Conservation (phyloP, 2,113 vertebrate genomes). For the Boleophthalmus pectinirostris region DNA sequence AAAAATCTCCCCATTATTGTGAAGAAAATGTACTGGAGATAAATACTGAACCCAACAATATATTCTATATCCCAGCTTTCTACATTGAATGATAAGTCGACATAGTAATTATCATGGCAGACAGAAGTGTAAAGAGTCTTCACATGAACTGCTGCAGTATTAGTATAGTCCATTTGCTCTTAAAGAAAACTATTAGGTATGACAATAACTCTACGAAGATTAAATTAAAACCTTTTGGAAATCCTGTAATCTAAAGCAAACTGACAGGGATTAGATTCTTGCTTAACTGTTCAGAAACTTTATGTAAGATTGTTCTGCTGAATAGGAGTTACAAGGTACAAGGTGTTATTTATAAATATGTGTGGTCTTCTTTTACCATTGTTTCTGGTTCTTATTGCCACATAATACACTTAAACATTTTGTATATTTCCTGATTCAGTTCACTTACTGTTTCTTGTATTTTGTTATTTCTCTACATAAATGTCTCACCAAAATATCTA, state of each 20-base stretch:
- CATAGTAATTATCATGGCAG: no score
- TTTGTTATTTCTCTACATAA: constrained; percentile 5
- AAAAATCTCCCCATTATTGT: no score
- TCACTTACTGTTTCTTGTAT: not conserved
- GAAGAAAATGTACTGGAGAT: no score
- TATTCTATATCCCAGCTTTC: no score
- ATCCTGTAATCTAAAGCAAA: not conserved
- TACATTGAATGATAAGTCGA: no score
- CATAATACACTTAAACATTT: no score
- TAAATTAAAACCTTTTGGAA: not conserved
- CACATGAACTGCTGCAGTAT: not conserved
- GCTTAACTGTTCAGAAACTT: not conserved
- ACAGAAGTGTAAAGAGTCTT: not conserved
- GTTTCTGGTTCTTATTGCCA: no score
- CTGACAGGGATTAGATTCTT: not conserved
- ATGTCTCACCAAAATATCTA: constrained; percentile 20
- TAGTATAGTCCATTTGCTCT: not conserved
- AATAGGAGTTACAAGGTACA: not conserved
- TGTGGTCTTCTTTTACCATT: no score
- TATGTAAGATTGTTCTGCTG: not conserved
- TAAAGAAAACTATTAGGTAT: not conserved
- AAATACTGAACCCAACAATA: no score
- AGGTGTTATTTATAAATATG: not conserved
- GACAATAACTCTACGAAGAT: not conserved
- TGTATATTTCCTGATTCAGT: no score